A percentile compares a stretch with the other conserved stretches of the same genome.
Conservation (phyloP, 2,797 vertebrate species). For the Coccyzus lansbergi region DNA sequence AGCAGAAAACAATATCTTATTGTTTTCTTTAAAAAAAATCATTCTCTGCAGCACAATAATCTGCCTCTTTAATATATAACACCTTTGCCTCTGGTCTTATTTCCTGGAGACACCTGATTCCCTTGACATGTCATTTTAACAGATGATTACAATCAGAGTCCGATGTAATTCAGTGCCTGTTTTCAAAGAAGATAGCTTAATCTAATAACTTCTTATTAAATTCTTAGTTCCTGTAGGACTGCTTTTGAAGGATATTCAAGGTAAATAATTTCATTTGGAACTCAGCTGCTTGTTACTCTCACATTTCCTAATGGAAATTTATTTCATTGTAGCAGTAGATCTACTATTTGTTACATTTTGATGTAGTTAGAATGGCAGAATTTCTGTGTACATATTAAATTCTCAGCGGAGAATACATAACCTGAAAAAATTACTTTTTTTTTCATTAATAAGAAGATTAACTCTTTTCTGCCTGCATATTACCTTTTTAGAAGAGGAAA, state of each 20-base stretch:
- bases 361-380: neutral
- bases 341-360: neutral
- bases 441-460: neutral
- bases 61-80: neutral
- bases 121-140: slow-evolving; percentile 51
- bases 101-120: slow-evolving; percentile 9
- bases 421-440: neutral
- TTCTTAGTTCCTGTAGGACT: neutral
- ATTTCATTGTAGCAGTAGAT: neutral
- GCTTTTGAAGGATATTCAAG: slow-evolving; percentile 43
- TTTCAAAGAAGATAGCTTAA: slow-evolving; percentile 58
- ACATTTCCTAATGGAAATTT: slow-evolving; percentile 25
- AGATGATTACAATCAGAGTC: slow-evolving; percentile 33
- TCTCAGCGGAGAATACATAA: neutral
- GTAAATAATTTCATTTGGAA: neutral
- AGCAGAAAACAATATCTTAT: neutral
- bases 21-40: neutral
- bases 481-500: neutral
- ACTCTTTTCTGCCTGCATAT: neutral
- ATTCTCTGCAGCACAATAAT: neutral
- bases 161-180: slow-evolving; percentile 18
- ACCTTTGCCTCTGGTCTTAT: neutral
- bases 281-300: neutral
- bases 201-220: slow-evolving; percentile 58
- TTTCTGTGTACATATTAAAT: neutral